phyloP scores from a whole-genome alignment of 64 coral and sea anemone genomes.

The Hydrozoanthus tunicans region DNA sequence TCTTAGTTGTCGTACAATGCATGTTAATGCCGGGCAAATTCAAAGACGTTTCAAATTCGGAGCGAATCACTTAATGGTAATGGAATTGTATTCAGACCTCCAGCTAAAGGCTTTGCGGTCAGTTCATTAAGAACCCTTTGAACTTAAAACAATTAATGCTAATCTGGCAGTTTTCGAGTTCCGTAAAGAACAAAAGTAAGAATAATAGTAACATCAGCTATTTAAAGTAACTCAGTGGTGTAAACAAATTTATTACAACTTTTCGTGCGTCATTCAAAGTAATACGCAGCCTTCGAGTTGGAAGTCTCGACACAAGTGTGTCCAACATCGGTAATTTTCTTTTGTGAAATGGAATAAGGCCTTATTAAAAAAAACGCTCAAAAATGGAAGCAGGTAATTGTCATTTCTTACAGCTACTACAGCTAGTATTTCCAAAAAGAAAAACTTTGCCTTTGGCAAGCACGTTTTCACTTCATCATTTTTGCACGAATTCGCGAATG shows the following conservation, averaged over 20 bases:
- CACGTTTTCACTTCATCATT: conserved; percentile 18
- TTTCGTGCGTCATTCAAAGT: conserved; percentile 28
- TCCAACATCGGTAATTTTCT: conserved; percentile 8
- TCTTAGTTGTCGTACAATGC: no score
- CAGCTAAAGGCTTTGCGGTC: no score
- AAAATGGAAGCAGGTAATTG: conserved; percentile 1
- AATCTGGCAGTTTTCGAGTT: no score
- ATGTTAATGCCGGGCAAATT: no score
- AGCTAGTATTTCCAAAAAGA: conserved; percentile 2
- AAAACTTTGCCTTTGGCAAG: background rate
- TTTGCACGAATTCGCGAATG: background rate
- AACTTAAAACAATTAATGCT: no score
- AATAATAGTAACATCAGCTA: no score
- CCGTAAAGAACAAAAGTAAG: no score
- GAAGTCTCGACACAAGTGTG: conserved; percentile 18
- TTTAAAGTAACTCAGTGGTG: background rate
- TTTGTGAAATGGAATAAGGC: background rate
- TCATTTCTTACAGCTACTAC: background rate
- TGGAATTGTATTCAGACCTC: no score
- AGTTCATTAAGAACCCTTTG: no score
- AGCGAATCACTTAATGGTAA: no score
- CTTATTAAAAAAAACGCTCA: background rate
- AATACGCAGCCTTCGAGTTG: conserved; percentile 23
- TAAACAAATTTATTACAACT: conserved; percentile 1
- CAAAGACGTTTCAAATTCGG: no score